Evolutionary conservation across 2,888 invertebrate genomes (phyloP).

Genomic region (Amphimallon solstitiale): DNA sequence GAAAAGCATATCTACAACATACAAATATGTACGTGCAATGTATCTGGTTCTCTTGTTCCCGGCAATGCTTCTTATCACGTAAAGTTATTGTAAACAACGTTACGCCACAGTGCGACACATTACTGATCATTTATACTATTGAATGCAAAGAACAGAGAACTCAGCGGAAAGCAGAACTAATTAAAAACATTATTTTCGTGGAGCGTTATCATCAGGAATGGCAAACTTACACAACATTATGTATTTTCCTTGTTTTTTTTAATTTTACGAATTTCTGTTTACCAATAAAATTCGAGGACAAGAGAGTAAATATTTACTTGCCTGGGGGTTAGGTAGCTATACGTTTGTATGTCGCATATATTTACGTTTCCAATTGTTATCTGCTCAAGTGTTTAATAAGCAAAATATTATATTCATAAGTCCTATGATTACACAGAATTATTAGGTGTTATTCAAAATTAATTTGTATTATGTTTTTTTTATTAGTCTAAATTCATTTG

Average conservation of each 20-base stretch:
- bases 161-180: neutral
- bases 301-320: conserved; percentile 25
- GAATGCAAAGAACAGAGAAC: neutral
- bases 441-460: too few relatives aligned
- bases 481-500: too few relatives aligned
- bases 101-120: conserved; percentile 18
- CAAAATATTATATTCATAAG: too few relatives aligned
- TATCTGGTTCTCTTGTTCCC: conserved; percentile 14
- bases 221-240: conserved; percentile 12
- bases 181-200: conserved; percentile 17
- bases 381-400: neutral
- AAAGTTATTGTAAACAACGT: conserved; percentile 18
- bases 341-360: neutral
- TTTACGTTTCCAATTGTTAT: neutral
- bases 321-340: neutral
- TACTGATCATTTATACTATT: neutral
- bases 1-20: neutral
- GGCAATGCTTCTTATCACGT: conserved; percentile 22
- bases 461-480: too few relatives aligned
- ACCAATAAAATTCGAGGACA: conserved; percentile 5
- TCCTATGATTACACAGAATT: too few relatives aligned
- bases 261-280: conserved; percentile 9
- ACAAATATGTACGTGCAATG: conserved; percentile 6
- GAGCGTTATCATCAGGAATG: neutral
- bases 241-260: neutral